These are phyloP conservation scores for Elachura formosa DNA, from an alignment of 2,113 vertebrate genomes.

Conservation along the genomic window DNA sequence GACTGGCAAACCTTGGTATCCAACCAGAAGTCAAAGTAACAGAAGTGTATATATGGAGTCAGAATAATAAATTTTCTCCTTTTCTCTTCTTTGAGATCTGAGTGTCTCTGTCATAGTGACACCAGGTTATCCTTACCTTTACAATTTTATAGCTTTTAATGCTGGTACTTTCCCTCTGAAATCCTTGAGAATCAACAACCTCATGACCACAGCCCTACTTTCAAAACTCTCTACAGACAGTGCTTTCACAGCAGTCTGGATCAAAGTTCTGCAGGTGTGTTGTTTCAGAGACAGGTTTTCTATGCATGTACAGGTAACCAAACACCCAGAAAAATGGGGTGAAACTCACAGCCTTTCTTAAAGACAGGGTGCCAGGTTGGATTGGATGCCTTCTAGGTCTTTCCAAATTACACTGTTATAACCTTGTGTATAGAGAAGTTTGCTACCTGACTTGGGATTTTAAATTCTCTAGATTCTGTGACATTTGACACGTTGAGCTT, in stretches of 20 bases:
- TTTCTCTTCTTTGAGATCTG: too few species aligned
- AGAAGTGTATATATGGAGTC: too few species aligned
- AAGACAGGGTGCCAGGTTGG: not conserved
- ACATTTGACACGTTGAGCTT: not conserved
- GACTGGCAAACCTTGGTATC: too few species aligned
- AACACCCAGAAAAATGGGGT: not conserved
- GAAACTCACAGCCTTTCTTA: not conserved
- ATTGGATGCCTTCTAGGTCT: not conserved
- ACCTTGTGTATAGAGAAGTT: not conserved
- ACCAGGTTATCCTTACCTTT: not conserved
- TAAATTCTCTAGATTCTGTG: not conserved
- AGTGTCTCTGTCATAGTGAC: too few species aligned
- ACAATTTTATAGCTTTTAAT: not conserved
- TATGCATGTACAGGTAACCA: not conserved
- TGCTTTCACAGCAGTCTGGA: not conserved
- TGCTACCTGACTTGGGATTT: not conserved
- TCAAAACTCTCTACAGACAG: not conserved
- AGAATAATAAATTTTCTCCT: too few species aligned
- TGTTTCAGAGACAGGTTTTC: fast-evolving
- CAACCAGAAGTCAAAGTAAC: too few species aligned
- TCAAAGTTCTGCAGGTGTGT: not conserved
- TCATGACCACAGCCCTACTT: not conserved
- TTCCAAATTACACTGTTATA: not conserved
- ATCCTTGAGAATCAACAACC: not conserved
- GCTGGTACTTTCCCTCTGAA: not conserved